These are phyloP conservation scores for Metopolophium dirhodum DNA, from an alignment of 1,140 invertebrate species.

Conservation along the genomic window DNA sequence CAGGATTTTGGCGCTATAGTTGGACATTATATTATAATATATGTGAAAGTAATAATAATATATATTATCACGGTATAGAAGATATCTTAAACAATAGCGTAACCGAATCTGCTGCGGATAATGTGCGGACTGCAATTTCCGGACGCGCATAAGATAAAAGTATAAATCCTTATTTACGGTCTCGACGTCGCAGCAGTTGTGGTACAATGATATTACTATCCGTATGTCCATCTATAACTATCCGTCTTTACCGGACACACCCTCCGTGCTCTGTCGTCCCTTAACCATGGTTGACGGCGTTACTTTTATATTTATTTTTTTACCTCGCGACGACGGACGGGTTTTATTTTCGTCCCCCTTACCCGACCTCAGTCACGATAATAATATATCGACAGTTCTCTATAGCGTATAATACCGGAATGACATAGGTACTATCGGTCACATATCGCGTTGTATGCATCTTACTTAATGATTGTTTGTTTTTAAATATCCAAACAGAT, in stretches of 20 bases:
- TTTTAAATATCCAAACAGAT: too few species aligned
- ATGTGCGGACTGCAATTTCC: neutral
- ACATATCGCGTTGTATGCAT: neutral
- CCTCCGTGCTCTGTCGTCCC: neutral
- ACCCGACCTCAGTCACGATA: neutral
- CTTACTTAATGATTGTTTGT: neutral
- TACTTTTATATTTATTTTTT: too few species aligned
- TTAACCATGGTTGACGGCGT: neutral
- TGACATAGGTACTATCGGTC: neutral
- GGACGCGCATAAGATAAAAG: neutral
- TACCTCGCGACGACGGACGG: neutral
- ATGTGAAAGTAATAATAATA: neutral
- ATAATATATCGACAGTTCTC: neutral
- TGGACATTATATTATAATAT: neutral
- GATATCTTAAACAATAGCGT: neutral
- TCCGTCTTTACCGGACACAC: neutral
- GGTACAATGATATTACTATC: constrained; percentile 15
- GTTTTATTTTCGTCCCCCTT: neutral
- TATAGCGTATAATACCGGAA: neutral
- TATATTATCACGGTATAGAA: neutral
- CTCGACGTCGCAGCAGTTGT: neutral
- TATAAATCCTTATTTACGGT: constrained; percentile 16
- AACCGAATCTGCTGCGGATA: neutral
- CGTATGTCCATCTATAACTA: neutral
- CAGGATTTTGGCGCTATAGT: neutral